These are phyloP conservation scores for Bombus balteatus DNA, from an alignment of 1,140 invertebrate species.

Conservation along the genomic window DNA sequence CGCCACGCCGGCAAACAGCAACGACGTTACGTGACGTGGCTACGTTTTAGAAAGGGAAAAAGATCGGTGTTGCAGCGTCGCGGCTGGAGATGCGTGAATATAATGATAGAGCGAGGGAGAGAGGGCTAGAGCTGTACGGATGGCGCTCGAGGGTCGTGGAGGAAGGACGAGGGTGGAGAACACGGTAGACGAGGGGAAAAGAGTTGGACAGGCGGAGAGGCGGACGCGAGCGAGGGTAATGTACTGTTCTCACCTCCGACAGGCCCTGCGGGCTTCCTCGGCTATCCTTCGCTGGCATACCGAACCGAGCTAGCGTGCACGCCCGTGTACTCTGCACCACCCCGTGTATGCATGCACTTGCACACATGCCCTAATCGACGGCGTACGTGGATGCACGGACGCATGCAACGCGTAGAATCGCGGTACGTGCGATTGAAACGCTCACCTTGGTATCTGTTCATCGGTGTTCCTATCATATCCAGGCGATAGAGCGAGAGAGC, in stretches of 20 bases:
- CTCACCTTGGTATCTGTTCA: slow-evolving; percentile 32
- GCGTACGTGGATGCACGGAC: slow-evolving; percentile 37
- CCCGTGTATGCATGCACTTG: background rate
- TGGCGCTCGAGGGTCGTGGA: slow-evolving; percentile 34
- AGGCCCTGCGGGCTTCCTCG: slow-evolving; percentile 70
- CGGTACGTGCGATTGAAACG: slow-evolving; percentile 18
- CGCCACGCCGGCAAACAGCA: background rate
- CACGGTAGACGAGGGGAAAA: slow-evolving; percentile 55
- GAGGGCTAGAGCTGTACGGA: slow-evolving; percentile 1
- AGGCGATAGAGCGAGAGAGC: slow-evolving; percentile 20
- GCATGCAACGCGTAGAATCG: slow-evolving; percentile 29
- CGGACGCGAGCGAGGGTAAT: slow-evolving; percentile 69
- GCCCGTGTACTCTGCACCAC: slow-evolving; percentile 20
- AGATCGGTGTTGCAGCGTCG: slow-evolving; percentile 40
- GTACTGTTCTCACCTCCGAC: slow-evolving; percentile 76
- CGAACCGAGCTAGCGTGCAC: slow-evolving; percentile 2
- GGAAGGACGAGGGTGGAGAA: slow-evolving; percentile 49
- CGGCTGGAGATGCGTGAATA: slow-evolving; percentile 63
- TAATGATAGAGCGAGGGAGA: slow-evolving; percentile 63
- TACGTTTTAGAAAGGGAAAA: slow-evolving; percentile 49
- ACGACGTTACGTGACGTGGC: slow-evolving; percentile 38
- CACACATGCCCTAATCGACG: slow-evolving; percentile 25
- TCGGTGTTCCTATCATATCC: slow-evolving; percentile 34
- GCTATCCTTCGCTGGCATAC: slow-evolving; percentile 60
- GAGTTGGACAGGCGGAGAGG: slow-evolving; percentile 49